Percentiles rank a stretch among this genome's conserved stretches.
These are phyloP conservation scores for Strongylocentrotus purpuratus DNA, from an alignment of 35 echinoderm and acorn worm genomes.

Conservation along the genomic window DNA sequence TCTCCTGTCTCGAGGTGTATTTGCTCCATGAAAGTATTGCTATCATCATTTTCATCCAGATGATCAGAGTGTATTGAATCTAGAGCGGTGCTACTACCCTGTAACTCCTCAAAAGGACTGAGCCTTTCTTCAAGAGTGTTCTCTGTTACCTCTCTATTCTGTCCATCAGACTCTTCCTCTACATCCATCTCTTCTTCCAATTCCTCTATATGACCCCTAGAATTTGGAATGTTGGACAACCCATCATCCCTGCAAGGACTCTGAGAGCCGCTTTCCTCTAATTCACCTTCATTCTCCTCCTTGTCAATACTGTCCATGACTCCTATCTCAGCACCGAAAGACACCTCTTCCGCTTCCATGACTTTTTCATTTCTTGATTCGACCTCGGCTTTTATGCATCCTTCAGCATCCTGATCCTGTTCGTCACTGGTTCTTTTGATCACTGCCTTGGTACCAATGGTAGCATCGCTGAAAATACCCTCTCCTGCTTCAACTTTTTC, in stretches of 20 bases:
- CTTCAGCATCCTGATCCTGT: not conserved
- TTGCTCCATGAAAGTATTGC: constrained; percentile 19
- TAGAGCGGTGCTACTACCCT: not conserved
- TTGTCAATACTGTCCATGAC: not conserved
- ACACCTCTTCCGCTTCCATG: not conserved
- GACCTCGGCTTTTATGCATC: no score
- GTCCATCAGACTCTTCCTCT: not conserved
- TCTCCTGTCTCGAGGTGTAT: not conserved
- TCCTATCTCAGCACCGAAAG: not conserved
- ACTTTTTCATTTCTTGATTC: not conserved
- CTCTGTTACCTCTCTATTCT: not conserved
- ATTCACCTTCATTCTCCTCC: not conserved
- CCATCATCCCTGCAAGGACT: not conserved
- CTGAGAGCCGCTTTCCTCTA: not conserved
- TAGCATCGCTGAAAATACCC: not conserved
- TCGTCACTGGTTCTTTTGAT: not conserved
- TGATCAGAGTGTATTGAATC: constrained; percentile 22
- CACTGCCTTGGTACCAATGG: not conserved
- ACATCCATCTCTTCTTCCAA: not conserved
- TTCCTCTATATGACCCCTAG: not conserved
- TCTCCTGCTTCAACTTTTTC: not conserved
- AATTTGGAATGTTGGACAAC: not conserved
- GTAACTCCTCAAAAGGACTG: not conserved
- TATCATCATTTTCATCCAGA: not conserved
- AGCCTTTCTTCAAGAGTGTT: not conserved